Percentiles rank a stretch among this genome's conserved stretches.
Conservation (phyloP, 2,113 vertebrate species). For the Carollia perspicillata region DNA sequence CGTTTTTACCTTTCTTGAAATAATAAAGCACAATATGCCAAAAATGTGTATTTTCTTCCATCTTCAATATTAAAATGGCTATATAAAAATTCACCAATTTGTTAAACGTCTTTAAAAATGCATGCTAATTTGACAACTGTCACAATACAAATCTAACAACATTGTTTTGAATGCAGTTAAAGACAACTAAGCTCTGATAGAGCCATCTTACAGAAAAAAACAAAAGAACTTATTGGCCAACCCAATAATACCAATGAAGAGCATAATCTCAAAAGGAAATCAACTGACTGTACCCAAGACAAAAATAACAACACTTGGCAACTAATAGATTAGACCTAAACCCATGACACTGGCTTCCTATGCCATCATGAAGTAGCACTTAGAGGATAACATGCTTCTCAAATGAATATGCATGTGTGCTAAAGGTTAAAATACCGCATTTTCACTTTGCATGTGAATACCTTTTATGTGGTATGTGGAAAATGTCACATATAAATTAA, state of each 20-base stretch:
- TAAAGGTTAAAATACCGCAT: not conserved
- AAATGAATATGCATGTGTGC: not conserved
- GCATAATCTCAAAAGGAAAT: not conserved
- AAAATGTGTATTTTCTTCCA: no score
- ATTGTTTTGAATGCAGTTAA: no score
- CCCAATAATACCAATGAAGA: not conserved
- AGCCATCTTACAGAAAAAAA: no score
- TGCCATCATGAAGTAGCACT: not conserved
- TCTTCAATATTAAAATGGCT: no score
- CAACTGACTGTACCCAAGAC: not conserved
- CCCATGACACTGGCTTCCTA: not conserved
- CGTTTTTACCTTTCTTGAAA: no score
- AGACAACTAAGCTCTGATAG: no score
- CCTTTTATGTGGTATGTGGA: not conserved
- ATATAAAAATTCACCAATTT: no score
- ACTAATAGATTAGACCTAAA: not conserved
- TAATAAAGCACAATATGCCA: no score
- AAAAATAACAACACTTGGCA: constrained; percentile 15
- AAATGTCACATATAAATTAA: not conserved
- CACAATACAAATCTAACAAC: no score
- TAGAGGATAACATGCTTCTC: not conserved
- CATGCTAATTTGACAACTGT: no score
- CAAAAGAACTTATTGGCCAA: no score
- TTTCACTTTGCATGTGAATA: not conserved
- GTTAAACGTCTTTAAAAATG: no score